phyloP scores from a whole-genome alignment of 2,113 vertebrate species.

The Vicugna pacos region DNA sequence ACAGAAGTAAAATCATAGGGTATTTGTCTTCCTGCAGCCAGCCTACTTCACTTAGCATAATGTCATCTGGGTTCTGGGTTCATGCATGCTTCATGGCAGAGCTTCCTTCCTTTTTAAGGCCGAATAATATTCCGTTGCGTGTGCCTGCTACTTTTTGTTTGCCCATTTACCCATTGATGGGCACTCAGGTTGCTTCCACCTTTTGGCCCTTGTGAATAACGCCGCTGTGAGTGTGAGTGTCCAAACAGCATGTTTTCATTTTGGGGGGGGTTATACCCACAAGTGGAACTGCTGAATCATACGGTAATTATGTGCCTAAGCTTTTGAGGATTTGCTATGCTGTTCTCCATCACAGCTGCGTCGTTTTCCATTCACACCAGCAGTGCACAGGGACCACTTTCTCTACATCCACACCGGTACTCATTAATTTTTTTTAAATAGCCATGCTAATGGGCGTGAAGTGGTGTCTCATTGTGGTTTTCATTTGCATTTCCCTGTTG shows the following conservation, averaged over 20 bases:
- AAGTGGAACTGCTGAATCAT: background rate
- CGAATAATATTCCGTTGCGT: background rate
- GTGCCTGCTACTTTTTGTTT: background rate
- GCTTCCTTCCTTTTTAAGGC: background rate
- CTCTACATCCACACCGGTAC: background rate
- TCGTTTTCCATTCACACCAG: background rate
- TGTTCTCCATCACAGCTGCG: background rate
- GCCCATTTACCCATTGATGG: background rate
- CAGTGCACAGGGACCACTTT: background rate
- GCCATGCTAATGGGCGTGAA: background rate
- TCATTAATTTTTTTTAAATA: background rate
- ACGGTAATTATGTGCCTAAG: background rate
- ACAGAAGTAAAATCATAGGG: background rate
- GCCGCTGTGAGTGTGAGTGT: background rate
- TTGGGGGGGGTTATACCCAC: background rate
- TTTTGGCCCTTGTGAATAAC: background rate
- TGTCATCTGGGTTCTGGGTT: background rate
- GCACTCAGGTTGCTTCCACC: background rate
- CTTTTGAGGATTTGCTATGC: background rate
- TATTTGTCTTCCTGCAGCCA: conserved; percentile 27
- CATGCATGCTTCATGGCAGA: background rate
- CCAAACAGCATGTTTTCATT: background rate
- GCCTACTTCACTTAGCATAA: conserved; percentile 15
- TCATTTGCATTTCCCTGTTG: background rate
- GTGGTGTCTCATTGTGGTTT: conserved; percentile 11